Evolutionary conservation across 2,888 invertebrate species (phyloP).

Genomic region (Lasioglossum morio): DNA sequence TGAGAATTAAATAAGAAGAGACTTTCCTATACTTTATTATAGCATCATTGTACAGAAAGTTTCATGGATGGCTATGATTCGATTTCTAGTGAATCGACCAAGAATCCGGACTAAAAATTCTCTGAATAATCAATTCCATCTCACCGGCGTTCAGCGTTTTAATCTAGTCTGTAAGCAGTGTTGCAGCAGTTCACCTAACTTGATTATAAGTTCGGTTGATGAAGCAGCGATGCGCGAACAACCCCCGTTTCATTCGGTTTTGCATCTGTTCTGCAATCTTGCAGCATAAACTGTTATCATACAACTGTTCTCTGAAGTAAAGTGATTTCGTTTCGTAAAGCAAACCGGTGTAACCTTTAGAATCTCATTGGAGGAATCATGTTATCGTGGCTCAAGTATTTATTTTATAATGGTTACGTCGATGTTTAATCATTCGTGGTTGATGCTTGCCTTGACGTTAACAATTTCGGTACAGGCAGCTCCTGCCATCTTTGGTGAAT

Average conservation of each 20-base stretch:
- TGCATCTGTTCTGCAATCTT: neutral
- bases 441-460: neutral
- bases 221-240: neutral
- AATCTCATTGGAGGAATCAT: neutral
- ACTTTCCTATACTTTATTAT: neutral
- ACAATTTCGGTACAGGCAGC: neutral
- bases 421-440: neutral
- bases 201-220: neutral
- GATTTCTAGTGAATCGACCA: neutral
- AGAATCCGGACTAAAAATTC: neutral
- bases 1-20: neutral
- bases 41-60: neutral
- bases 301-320: neutral
- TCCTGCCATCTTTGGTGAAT: constrained; percentile 37
- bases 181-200: neutral
- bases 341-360: neutral
- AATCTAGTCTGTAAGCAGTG: neutral
- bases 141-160: neutral
- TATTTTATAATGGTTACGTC: neutral
- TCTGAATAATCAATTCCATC: neutral
- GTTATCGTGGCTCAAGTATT: neutral
- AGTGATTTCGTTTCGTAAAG: neutral
- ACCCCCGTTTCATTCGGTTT: neutral
- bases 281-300: neutral
- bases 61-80: neutral